Evolutionary conservation across 2,797 vertebrate species (phyloP), one percentile per base, ranked within the genome.

Genomic region (Manis crassicaudata): DNA sequence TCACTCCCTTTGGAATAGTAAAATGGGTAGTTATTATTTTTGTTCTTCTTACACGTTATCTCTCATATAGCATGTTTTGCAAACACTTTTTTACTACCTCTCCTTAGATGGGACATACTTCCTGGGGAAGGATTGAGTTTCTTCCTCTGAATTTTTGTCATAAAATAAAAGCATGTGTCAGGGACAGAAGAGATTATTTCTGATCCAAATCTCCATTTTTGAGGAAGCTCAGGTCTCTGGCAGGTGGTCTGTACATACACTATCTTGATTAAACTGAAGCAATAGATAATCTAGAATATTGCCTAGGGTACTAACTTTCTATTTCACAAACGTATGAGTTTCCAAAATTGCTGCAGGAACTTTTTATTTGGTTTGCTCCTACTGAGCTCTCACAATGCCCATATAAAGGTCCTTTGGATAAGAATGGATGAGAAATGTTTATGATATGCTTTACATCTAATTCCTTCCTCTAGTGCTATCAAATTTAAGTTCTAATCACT

Each of bases 131-230:
- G 68, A 18, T 65, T 29, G 77, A 84, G 35, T 92, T 91, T 60
- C 50, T 90, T 92, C 60, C 93, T 88, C 50, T 88, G 32, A 88
- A 95, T 52, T 79, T 82, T 92, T 88, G 12, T 65, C 46, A 85
- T 79, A 52, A 95, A 95, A 90, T 23, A 87, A 93, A 90, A 73
- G 7, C 23, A 43, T 43, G 1, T 60, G 25, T 76, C 32, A 56
- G 50, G 20, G 5, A 54, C 23, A 90, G 72, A 94, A 95, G 60
- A 85, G 12, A 88, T 87, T 67, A 92, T 88, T 92, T 7, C 43
- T 85, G 4, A 82, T 65, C 25, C 27, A 86, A 70, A 70, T 72
- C n/a, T 82, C 20, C 75, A 27, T 77, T 93, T 93, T 76, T 85
- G 58, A 81, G 52, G 40, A 85, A 65, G 29, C n/a, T 27, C 16